These are phyloP conservation scores for Lasioglossum marginatum DNA, from an alignment of 2,888 invertebrate genomes.

Conservation along the genomic window DNA sequence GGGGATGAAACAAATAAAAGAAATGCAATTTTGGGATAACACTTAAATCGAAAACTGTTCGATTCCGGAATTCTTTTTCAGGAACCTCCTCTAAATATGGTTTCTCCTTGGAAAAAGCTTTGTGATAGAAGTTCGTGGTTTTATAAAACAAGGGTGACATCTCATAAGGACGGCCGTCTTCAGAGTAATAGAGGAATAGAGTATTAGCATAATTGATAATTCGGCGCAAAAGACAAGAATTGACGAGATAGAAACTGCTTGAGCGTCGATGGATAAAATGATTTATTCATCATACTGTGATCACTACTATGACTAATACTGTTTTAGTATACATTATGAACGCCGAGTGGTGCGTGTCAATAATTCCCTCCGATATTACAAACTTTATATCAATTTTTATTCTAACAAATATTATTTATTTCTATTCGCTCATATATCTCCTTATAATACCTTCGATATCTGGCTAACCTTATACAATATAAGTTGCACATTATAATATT, in stretches of 20 bases:
- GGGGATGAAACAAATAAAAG: background rate
- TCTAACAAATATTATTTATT: slow-evolving; percentile 29
- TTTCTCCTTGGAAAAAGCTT: slow-evolving; percentile 12
- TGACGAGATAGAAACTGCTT: slow-evolving; percentile 67
- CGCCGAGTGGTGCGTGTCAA: slow-evolving; percentile 19
- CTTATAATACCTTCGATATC: background rate
- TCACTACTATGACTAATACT: slow-evolving; percentile 12
- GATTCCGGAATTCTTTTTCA: background rate
- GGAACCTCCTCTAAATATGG: background rate
- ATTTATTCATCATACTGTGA: slow-evolving; percentile 40
- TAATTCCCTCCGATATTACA: slow-evolving; percentile 29
- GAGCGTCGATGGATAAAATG: slow-evolving; percentile 54
- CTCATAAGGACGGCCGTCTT: slow-evolving; percentile 63
- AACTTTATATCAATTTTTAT: slow-evolving; percentile 37
- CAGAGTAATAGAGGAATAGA: slow-evolving; percentile 62
- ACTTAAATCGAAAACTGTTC: background rate
- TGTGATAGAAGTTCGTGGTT: slow-evolving; percentile 2
- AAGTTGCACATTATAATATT: background rate
- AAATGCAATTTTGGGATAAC: background rate
- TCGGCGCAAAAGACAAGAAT: slow-evolving; percentile 58
- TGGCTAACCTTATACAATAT: slow-evolving; percentile 5
- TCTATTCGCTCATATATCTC: slow-evolving; percentile 3
- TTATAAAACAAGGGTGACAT: slow-evolving; percentile 43
- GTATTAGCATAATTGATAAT: slow-evolving; percentile 43
- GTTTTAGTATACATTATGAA: slow-evolving; percentile 1